Conservation (phyloP, 2,888 invertebrate species). For the Lissonota sp. region DNA sequence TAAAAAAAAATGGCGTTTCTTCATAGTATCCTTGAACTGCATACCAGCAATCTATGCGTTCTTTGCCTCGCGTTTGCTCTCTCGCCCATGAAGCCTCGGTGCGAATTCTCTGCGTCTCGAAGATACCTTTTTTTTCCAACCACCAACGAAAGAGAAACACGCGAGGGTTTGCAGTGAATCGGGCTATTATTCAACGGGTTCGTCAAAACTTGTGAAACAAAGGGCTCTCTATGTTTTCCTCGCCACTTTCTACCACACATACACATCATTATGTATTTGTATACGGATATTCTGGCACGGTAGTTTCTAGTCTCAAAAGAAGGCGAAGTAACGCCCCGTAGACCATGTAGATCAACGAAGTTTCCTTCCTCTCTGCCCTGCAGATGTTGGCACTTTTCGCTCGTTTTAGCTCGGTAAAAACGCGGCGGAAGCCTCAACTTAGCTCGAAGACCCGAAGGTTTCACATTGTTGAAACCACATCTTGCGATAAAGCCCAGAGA, state of each 20-base stretch:
- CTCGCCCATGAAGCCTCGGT: neutral
- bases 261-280: neutral
- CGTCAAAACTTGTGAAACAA: constrained; percentile 50
- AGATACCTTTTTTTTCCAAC: neutral
- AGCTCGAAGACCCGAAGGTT: neutral
- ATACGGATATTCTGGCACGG: neutral
- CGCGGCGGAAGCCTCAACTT: too few species aligned
- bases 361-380: constrained; percentile 20
- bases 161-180: constrained; percentile 30
- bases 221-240: constrained; percentile 17
- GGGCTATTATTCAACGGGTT: constrained; percentile 33
- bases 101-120: neutral
- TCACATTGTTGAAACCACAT: constrained; percentile 33
- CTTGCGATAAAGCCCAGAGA: constrained; percentile 29
- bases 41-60: neutral
- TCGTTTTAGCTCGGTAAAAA: constrained; percentile 38
- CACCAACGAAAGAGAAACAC: constrained; percentile 14
- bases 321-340: neutral
- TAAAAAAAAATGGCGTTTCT: neutral
- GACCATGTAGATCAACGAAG: neutral
- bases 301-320: neutral
- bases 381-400: constrained; percentile 38
- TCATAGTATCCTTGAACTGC: neutral
- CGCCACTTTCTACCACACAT: neutral
- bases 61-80: neutral